These are phyloP conservation scores for Silurus glanis DNA, from an alignment of 2,113 vertebrate species.

Conservation along the genomic window DNA sequence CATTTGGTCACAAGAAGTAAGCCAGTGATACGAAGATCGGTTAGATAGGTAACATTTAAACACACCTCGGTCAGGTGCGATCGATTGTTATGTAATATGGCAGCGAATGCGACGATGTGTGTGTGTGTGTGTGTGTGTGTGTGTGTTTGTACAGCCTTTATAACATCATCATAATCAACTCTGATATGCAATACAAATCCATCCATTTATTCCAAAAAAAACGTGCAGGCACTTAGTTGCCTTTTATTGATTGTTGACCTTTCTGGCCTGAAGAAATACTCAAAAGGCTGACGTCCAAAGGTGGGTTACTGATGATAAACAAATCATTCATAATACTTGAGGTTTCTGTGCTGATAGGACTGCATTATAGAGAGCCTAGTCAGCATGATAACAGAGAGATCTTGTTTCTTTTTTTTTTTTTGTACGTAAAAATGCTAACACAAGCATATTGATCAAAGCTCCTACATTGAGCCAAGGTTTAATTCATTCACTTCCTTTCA, in stretches of 20 bases:
- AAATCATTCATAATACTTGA: not conserved
- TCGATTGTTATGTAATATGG: conserved; percentile 9
- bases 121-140: not conserved
- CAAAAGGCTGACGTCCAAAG: not conserved
- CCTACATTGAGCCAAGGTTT: not conserved
- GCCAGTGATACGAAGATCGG: not conserved
- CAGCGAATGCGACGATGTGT: not conserved
- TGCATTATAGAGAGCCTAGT: not conserved
- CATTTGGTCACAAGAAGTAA: conserved; percentile 5
- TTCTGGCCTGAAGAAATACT: conserved; percentile 4
- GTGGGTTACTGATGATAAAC: not conserved
- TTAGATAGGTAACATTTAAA: conserved; percentile 15
- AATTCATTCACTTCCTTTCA: not conserved
- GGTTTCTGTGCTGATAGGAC: not conserved
- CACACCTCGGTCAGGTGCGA: not conserved
- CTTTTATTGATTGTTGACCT: not conserved
- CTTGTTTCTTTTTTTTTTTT: not conserved
- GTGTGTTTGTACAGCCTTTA: not conserved
- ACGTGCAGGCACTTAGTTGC: not conserved
- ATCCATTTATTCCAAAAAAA: not conserved
- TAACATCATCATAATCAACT: not conserved
- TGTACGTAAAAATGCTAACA: not conserved
- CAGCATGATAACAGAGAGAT: not conserved
- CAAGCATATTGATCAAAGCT: not conserved
- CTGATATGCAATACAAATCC: not conserved